Evolutionary conservation across 2,888 invertebrate genomes (phyloP), one percentile per base, ranked within the genome.

Genomic region (Prosopocoilus inquinatus): DNA sequence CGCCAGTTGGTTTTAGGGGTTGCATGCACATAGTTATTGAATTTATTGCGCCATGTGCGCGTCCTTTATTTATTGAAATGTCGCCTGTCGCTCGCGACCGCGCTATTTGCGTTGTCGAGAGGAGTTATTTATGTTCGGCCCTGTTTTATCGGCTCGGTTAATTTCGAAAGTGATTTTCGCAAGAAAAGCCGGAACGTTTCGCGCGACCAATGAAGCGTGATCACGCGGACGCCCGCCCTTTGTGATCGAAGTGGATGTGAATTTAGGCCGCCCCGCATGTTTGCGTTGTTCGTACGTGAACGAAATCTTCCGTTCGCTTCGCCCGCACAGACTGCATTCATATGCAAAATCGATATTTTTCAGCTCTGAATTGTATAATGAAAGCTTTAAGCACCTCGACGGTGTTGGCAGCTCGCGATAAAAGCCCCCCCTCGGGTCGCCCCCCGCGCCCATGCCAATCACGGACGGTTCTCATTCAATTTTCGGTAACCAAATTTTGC

Each of bases 341-440:
- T 68, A 70, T 71, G 70, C 70, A 69, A 67, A 72, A 72, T 72
- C 70, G 67, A 71, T 72, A 71, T 71, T 72, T 73, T 72, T 69
- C 69, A 70, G 67, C n/a, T 69, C 68, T 67, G 66, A 67, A 61
- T 62, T 63, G 16, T 41, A n/a, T n/a, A 41, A 41, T 41, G 16
- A 41, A 41, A 16, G 67, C 65, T 67, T 68, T 62, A 36, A 36
- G 36, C 36, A 12, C 41, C 41, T 13, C n/a, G 13, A 16, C 41
- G 16, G 41, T 16, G 41, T 16, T 41, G 41, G 41, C 63, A 64
- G 64, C 63, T 63, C 61, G 63, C 69, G 72, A 73, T 73, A 72
- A 71, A 71, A 70, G 65, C 67, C 66, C n/a, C n/a, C n/a, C n/a
- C n/a, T n/a, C 70, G 69, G 70, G 69, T 67, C 67, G 67, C 68